A percentile compares a stretch with the other conserved stretches of the same genome.
Evolutionary conservation across 2,797 vertebrate genomes (phyloP).

Genomic region (Aratinga solstitialis): DNA sequence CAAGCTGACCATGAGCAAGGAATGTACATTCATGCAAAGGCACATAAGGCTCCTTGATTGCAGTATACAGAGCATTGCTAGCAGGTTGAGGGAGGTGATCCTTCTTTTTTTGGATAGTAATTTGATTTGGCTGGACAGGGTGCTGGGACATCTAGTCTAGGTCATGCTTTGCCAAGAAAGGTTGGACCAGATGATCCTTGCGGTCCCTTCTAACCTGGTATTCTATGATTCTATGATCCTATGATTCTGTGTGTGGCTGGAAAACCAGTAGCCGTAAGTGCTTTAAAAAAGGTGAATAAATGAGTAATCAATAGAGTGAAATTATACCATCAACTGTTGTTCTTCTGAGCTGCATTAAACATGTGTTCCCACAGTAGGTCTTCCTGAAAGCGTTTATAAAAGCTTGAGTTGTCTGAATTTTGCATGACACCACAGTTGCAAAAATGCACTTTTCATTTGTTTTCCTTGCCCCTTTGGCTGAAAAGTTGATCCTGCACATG

Average conservation of each 20-base stretch:
- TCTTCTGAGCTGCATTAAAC: background rate
- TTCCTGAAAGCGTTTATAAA: background rate
- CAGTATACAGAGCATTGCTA: background rate
- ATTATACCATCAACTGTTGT: background rate
- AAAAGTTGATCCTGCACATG: background rate
- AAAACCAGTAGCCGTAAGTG: background rate
- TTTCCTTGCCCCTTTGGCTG: background rate
- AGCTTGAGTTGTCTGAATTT: background rate
- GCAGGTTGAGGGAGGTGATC: background rate
- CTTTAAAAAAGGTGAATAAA: background rate
- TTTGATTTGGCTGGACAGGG: background rate
- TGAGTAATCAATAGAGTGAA: background rate
- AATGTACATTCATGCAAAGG: background rate
- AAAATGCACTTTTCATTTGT: background rate
- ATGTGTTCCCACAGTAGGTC: background rate
- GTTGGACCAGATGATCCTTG: background rate
- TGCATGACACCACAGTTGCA: fast-evolving
- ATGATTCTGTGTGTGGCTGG: background rate
- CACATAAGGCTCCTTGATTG: fast-evolving
- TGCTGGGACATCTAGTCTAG: background rate
- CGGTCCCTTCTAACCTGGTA: background rate
- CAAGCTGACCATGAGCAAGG: background rate
- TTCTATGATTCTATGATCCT: background rate
- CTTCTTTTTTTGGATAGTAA: background rate
- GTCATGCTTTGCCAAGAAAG: background rate